Conservation (phyloP, 2,797 vertebrate species). For the Liasis olivaceus region DNA sequence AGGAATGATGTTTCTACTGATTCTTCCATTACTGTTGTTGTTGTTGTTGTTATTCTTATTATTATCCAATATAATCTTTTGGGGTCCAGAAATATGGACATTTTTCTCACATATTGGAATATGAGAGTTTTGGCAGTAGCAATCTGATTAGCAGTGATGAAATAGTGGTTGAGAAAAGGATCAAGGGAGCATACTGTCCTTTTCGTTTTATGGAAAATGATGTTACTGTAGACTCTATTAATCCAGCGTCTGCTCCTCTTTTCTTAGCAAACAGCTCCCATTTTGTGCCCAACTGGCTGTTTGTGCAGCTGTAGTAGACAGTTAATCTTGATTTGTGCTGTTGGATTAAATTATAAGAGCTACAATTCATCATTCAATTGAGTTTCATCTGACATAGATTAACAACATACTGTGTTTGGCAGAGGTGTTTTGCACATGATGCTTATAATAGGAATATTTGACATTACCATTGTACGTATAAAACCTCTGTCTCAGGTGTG, state of each 20-base stretch:
- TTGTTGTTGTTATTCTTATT: constrained; percentile 4
- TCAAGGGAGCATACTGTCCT: constrained; percentile 59
- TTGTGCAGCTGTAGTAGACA: constrained; percentile 64
- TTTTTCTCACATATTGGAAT: constrained; percentile 47
- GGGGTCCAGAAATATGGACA: constrained; percentile 32
- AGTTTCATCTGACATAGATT: constrained; percentile 37
- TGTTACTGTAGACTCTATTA: constrained; percentile 59
- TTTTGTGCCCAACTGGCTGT: constrained; percentile 53
- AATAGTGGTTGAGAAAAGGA: constrained; percentile 55
- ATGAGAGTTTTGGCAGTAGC: constrained; percentile 53
- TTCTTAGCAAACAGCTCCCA: constrained; percentile 44
- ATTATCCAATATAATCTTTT: constrained; percentile 1
- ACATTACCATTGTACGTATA: constrained; percentile 8
- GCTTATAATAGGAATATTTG: constrained; percentile 7
- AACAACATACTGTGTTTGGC: constrained; percentile 32
- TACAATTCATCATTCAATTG: constrained; percentile 48
- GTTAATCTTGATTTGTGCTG: constrained; percentile 67
- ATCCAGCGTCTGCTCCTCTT: constrained; percentile 59
- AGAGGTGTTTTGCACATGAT: neutral
- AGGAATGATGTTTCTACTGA: neutral
- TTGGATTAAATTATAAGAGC: constrained; percentile 50
- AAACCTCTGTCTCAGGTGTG: accelerated
- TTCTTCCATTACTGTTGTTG: neutral
- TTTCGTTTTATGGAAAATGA: constrained; percentile 68
- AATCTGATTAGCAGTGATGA: constrained; percentile 59